phyloP scores from a whole-genome alignment of 2,888 invertebrate species.

The Eudasyphora cyanicolor region DNA sequence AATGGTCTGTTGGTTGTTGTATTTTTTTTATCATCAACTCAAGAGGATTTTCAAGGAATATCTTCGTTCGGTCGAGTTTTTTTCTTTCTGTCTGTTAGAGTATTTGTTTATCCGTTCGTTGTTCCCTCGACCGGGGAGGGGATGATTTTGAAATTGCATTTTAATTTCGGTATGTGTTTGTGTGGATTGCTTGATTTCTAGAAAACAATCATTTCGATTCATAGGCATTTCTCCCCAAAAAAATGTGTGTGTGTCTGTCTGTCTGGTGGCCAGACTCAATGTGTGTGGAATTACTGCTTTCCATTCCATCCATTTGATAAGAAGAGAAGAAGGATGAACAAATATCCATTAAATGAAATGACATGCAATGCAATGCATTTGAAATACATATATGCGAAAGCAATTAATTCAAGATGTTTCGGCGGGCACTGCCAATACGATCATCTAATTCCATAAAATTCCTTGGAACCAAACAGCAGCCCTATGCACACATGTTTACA shows the following conservation, averaged over 20 bases:
- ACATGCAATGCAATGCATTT: too few relatives aligned
- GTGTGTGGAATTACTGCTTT: neutral
- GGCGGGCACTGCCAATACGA: neutral
- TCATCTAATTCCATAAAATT: neutral
- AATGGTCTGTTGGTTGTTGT: neutral
- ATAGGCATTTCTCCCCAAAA: conserved; percentile 13
- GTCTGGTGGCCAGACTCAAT: neutral
- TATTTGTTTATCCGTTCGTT: neutral
- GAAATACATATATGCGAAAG: conserved; percentile 8
- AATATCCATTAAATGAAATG: neutral
- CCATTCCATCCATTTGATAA: neutral
- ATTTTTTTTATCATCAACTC: conserved; percentile 19
- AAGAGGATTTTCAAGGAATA: conserved; percentile 64
- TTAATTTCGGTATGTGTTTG: neutral
- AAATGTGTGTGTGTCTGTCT: neutral
- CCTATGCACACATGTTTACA: too few relatives aligned
- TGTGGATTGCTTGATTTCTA: conserved; percentile 20
- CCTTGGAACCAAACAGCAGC: neutral
- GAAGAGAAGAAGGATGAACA: neutral
- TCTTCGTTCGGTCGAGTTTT: neutral
- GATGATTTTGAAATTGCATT: neutral
- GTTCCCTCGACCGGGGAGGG: neutral
- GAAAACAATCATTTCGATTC: conserved; percentile 29
- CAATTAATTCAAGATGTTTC: conserved; percentile 29
- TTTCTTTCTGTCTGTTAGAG: neutral